Conservation (phyloP, 2,888 invertebrate species). For the Meloe dianella region DNA sequence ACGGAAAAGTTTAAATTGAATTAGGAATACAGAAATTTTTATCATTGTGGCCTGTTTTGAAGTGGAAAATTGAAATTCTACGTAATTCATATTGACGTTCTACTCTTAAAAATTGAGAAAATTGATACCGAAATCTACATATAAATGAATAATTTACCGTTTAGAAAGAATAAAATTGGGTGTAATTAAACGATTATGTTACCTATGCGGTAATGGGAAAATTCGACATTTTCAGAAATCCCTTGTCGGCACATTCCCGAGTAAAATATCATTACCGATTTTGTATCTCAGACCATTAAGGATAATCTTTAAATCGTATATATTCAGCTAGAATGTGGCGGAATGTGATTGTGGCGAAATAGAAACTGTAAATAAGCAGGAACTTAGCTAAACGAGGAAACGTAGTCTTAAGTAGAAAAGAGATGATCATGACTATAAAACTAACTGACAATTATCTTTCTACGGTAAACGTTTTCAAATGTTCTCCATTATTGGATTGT, state of each 20-base stretch:
- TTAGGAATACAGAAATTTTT: conserved; percentile 5
- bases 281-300: conserved; percentile 45
- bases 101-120: background rate
- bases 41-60: background rate
- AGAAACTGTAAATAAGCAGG: conserved; percentile 38
- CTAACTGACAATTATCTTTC: conserved; percentile 49
- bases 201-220: background rate
- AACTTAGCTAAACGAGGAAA: conserved; percentile 31
- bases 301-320: conserved; percentile 49
- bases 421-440: conserved; percentile 44
- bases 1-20: conserved; percentile 22
- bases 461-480: conserved; percentile 35
- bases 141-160: too few relatives aligned
- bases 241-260: conserved; percentile 23
- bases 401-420: conserved; percentile 30
- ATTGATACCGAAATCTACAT: background rate
- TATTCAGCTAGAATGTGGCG: conserved; percentile 41
- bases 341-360: conserved; percentile 39
- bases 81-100: background rate
- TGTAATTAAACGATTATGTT: background rate
- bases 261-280: conserved; percentile 48
- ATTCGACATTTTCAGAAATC: background rate
- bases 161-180: too few relatives aligned
- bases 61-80: background rate
- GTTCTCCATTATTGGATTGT: conserved; percentile 9